A percentile compares a stretch with the other conserved stretches of the same genome.
Conservation (phyloP, 2,797 vertebrate genomes). For the Tauraco hartlaubi region DNA sequence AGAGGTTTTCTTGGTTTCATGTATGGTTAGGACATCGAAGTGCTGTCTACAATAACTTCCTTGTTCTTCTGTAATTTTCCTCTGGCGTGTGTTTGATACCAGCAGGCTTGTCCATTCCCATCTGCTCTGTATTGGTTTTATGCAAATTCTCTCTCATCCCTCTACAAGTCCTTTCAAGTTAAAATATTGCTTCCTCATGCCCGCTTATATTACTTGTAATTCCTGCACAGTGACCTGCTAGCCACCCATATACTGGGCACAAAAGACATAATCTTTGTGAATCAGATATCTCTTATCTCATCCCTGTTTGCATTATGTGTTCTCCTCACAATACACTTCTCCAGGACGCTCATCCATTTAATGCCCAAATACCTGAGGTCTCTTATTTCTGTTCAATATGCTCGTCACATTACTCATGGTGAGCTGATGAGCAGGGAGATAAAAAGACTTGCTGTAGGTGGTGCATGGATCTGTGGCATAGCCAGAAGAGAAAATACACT, state of each 20-base stretch:
- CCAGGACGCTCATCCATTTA: slow-evolving; percentile 44
- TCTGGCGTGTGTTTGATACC: slow-evolving; percentile 38
- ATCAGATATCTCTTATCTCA: slow-evolving; percentile 69
- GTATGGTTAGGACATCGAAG: slow-evolving; percentile 6
- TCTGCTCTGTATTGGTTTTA: slow-evolving; percentile 65
- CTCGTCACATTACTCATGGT: neutral
- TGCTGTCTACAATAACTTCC: slow-evolving; percentile 58
- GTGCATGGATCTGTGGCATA: neutral
- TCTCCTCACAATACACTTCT: slow-evolving; percentile 3
- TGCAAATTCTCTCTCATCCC: slow-evolving; percentile 69
- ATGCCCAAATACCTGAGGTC: slow-evolving; percentile 47
- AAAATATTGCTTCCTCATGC: slow-evolving; percentile 70
- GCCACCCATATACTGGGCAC: slow-evolving; percentile 54
- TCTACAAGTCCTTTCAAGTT: slow-evolving; percentile 71
- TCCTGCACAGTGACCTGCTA: slow-evolving; percentile 61
- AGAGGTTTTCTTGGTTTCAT: slow-evolving; percentile 41
- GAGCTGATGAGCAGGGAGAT: slow-evolving; percentile 45
- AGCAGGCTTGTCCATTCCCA: slow-evolving; percentile 66
- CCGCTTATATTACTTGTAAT: slow-evolving; percentile 44
- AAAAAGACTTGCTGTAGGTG: slow-evolving; percentile 12
- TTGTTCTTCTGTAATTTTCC: slow-evolving; percentile 72
- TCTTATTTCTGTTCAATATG: slow-evolving; percentile 23
- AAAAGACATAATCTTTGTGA: slow-evolving; percentile 61
- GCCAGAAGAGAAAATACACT: neutral
- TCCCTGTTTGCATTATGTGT: slow-evolving; percentile 53